Evolutionary conservation across 2,797 vertebrate species (phyloP).

Genomic region (Dryobates pubescens): DNA sequence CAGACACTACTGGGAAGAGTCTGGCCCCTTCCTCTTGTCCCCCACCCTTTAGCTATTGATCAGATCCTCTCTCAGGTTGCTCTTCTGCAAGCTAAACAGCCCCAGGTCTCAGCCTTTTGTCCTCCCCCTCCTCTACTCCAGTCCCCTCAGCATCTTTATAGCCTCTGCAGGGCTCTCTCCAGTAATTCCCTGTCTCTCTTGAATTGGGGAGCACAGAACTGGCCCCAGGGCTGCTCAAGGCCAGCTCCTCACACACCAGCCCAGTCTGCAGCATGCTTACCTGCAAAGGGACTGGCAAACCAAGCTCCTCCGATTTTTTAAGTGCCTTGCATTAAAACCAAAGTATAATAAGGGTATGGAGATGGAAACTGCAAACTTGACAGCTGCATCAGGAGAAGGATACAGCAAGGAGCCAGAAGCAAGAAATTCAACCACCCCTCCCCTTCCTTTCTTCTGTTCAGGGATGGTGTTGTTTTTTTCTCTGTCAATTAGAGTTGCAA

Average conservation of each 20-base stretch:
- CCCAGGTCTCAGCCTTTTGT: too few species aligned
- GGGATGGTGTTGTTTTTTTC: not conserved
- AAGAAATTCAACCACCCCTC: not conserved
- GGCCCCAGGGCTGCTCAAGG: not conserved
- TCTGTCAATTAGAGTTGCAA: conserved; percentile 14
- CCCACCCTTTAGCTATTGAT: too few species aligned
- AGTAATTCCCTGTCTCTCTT: too few species aligned
- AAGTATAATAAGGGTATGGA: not conserved
- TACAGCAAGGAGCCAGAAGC: not conserved
- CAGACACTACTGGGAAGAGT: too few species aligned
- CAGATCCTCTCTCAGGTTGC: too few species aligned
- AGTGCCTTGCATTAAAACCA: not conserved
- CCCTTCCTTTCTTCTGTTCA: not conserved
- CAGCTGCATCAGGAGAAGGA: not conserved
- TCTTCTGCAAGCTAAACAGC: too few species aligned
- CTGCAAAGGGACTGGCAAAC: not conserved
- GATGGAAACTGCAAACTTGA: not conserved
- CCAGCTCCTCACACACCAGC: not conserved
- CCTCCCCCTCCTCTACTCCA: too few species aligned
- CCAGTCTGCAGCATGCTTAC: not conserved
- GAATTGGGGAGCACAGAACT: too few species aligned
- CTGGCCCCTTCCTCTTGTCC: too few species aligned
- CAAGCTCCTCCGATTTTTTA: not conserved
- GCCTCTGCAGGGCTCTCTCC: too few species aligned
- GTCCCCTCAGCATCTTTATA: too few species aligned